Evolutionary conservation across 2,888 invertebrate genomes (phyloP), one percentile per base, ranked within the genome.

Genomic region (Auanema freiburgensis): DNA sequence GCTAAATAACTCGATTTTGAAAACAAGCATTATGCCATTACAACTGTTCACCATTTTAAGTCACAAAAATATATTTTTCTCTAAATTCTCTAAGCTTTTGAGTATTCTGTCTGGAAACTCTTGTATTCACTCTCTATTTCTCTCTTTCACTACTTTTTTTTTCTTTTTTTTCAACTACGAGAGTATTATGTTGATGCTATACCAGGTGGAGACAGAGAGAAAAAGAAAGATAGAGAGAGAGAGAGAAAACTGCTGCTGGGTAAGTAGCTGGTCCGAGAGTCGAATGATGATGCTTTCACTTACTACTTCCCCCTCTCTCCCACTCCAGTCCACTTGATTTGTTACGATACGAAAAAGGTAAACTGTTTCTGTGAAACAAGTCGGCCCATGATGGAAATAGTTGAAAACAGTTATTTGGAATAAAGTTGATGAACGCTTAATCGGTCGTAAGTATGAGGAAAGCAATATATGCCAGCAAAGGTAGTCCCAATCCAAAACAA

Each of bases 191-290:
- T 33, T 33, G 33, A 33, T 33, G 25, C 5, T 11, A 21, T n/a
- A 52, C 25, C 16, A 18, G 56, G 56, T 18, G 42, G 56, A 41
- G 56, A 14, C 14, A n/a, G 43, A 8, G 21, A 57, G 2, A 53
- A 6, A 24, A 23, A 25, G 14, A 16, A 2, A 53, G 24, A 24
- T 1, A 33, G 53, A 33, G 40, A 53, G 40, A 53, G 23, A 53
- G 24, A 24, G 11, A 33, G 53, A 33, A 23, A 53, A 23, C 24
- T 23, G 23, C 23, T 53, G 33, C 50, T 24, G 12, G 21, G 24
- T n/a, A 50, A 50, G 50, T 16, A 50, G 21, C 21, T 11, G 12
- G 11, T 21, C 50, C 21, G 24, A 50, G 24, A 23, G 50, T 11
- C 50, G 24, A 50, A 50, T 23, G 50, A 50, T 23, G 50, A 21